These are phyloP conservation scores for Thalpophila matura DNA, from an alignment of 2,888 invertebrate genomes.

Conservation along the genomic window DNA sequence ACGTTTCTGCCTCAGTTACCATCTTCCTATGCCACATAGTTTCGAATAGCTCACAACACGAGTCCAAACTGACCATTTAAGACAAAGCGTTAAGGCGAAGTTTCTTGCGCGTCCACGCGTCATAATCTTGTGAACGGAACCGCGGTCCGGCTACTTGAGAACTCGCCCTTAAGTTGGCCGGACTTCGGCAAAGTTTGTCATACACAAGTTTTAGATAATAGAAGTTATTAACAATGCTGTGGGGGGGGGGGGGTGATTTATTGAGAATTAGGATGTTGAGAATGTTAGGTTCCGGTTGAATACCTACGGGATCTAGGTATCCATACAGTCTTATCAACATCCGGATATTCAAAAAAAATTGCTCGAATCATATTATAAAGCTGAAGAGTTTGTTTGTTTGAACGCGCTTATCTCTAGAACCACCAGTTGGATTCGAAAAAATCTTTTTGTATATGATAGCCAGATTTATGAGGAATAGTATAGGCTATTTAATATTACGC, in stretches of 20 bases:
- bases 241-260: too few species aligned
- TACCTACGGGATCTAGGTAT: not conserved
- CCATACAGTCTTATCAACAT: not conserved
- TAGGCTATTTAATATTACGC: too few species aligned
- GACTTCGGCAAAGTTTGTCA: slow-evolving; percentile 53
- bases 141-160: slow-evolving; percentile 65
- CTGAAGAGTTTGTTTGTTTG: too few species aligned
- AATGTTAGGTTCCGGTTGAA: not conserved
- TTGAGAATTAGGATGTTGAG: slow-evolving; percentile 37
- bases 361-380: too few species aligned
- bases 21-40: slow-evolving; percentile 21
- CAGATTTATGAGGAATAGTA: too few species aligned
- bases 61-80: slow-evolving; percentile 50
- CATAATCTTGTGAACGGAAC: slow-evolving; percentile 71
- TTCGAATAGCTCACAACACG: slow-evolving; percentile 29
- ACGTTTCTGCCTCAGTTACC: not conserved
- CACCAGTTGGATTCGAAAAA: too few species aligned
- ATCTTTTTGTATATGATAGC: too few species aligned
- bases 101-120: slow-evolving; percentile 68
- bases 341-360: too few species aligned
- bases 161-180: slow-evolving; percentile 69
- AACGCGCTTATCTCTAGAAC: too few species aligned
- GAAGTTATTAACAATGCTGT: slow-evolving; percentile 41
- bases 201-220: slow-evolving; percentile 60
- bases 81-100: slow-evolving; percentile 68